Evolutionary conservation across 2,888 invertebrate genomes (phyloP), one percentile per base, ranked within the genome.

Genomic region (Euplexia lucipara): DNA sequence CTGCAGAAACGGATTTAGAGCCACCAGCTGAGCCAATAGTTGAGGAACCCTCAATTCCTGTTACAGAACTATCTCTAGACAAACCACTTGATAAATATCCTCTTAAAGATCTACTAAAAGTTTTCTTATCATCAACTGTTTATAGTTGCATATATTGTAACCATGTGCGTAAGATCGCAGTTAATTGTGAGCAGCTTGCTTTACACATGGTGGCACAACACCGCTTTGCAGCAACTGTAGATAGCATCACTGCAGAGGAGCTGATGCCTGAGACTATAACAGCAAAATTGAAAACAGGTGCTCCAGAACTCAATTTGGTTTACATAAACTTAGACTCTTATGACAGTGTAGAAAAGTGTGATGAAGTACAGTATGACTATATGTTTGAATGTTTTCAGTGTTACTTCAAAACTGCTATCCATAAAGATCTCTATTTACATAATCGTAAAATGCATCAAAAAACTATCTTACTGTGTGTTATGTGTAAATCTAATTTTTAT

Each of bases 381-480:
- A 94, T 96, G 10, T 98, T 98, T 90, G 98, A 98, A 91, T 98
- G 98, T 93, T 98, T 98, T 92, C 98, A 98, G 83, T 98, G 98
- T 92, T 96, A 97, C 81, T 98, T 97, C 89, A 96, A 97, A 83
- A 97, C 98, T 65, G 92, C 96, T 56, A 95, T 97, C 63, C 98
- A 98, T 88, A 98, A 98, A 92, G 98, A 98, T 91, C 96, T 98
- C 65, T 98, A 97, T 92, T 95, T 98, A 85, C 98, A 98, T 91
- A 98, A 98, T 89, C 96, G 98, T 60, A 98, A 98, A 93, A 96
- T 98, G 96, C 98, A 98, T 93, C 97, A 98, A 79, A 98, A 98
- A 91, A 97, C 97, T 47, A 97, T 98, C 69, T 95, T 98, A 64
- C 92, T 98, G 72, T 98, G 98, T 92, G 96, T 97, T 78, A 98